Conservation (phyloP, 2,797 vertebrate species). For the Gorsachius magnificus region DNA sequence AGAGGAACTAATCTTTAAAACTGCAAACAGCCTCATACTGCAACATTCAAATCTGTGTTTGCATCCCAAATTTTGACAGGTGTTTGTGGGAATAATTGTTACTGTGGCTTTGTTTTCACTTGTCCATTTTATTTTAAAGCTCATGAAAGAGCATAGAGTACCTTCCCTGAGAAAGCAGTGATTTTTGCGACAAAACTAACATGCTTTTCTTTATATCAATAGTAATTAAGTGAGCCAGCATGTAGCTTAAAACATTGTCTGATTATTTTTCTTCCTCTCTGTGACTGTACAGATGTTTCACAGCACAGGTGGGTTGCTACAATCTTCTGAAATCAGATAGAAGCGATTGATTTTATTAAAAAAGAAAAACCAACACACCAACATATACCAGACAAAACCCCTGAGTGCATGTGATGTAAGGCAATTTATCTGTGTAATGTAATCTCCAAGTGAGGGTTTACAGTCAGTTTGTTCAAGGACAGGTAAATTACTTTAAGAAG, state of each 20-base stretch:
- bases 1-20: not conserved
- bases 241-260: not conserved
- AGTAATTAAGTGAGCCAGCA: constrained; percentile 19
- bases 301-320: not conserved
- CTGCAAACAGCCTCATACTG: not conserved
- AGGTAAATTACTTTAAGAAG: constrained; percentile 38
- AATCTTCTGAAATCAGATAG: constrained; percentile 39
- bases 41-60: not conserved
- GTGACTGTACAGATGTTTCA: not conserved
- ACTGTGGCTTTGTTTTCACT: not conserved
- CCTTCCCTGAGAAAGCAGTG: not conserved
- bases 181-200: not conserved
- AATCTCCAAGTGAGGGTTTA: constrained; percentile 27
- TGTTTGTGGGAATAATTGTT: not conserved
- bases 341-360: constrained; percentile 55
- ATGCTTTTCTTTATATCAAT: not conserved
- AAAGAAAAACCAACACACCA: constrained; percentile 13
- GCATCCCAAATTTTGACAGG: not conserved
- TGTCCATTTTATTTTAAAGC: not conserved
- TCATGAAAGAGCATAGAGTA: not conserved
- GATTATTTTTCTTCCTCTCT: constrained; percentile 19
- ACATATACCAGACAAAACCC: not conserved
- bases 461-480: constrained; percentile 54
- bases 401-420: not conserved
- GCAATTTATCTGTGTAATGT: constrained; percentile 56